phyloP scores from a whole-genome alignment of 2,113 vertebrate genomes.

The Aphyosemion australe region DNA sequence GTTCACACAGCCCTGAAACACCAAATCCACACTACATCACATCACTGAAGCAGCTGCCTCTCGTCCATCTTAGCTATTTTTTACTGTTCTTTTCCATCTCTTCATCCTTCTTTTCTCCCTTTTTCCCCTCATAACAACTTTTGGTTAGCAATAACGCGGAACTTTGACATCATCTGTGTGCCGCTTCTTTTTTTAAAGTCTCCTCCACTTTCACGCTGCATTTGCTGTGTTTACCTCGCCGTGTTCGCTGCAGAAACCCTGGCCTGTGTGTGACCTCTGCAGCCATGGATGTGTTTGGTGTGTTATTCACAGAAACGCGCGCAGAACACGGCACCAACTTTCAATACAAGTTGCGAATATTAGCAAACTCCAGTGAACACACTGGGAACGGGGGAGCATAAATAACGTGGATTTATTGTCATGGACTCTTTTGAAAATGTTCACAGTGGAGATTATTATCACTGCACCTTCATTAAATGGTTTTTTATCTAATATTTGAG shows the following conservation, averaged over 20 bases:
- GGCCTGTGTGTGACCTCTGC: slow-evolving; percentile 62
- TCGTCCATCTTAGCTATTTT: slow-evolving; percentile 33
- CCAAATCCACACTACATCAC: slow-evolving; percentile 58
- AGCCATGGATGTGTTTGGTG: slow-evolving; percentile 33
- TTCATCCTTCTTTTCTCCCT: slow-evolving; percentile 26
- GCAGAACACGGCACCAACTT: slow-evolving; percentile 23
- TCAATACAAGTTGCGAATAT: slow-evolving; percentile 57
- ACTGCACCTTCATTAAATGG: neutral
- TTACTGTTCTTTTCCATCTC: slow-evolving; percentile 44
- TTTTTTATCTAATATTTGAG: neutral
- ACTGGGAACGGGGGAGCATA: slow-evolving; percentile 1
- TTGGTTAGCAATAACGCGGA: slow-evolving; percentile 2
- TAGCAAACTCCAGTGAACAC: slow-evolving; percentile 64
- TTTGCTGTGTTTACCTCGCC: slow-evolving; percentile 18
- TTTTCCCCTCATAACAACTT: slow-evolving; percentile 31
- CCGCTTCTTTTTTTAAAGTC: slow-evolving; percentile 1
- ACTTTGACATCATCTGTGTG: slow-evolving; percentile 24
- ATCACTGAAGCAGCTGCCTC: slow-evolving; percentile 43
- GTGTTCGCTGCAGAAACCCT: slow-evolving; percentile 2
- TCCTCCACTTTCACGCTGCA: slow-evolving; percentile 14
- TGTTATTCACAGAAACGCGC: slow-evolving; percentile 30
- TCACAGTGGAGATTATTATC: neutral
- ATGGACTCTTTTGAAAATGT: neutral
- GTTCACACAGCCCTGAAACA: slow-evolving; percentile 71
- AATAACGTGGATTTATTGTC: slow-evolving; percentile 15